Evolutionary conservation across 2,797 vertebrate genomes (phyloP).

Genomic region (Petrocephalus sullivani): DNA sequence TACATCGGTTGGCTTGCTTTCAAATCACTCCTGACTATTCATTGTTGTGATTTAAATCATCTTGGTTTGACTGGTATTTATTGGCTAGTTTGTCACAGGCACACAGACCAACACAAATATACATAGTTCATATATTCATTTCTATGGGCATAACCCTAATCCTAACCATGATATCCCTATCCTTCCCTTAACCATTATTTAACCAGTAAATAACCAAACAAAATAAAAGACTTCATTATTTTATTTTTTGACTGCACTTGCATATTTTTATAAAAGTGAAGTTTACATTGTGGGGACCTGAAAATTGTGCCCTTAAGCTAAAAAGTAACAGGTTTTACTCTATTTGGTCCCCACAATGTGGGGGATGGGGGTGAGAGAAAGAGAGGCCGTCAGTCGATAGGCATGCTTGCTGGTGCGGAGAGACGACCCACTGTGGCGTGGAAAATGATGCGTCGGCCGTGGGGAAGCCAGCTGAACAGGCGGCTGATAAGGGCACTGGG

Average conservation of each 20-base stretch:
- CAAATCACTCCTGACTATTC: not conserved
- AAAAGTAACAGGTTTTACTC: constrained; percentile 46
- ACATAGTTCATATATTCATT: not conserved
- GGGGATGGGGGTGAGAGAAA: constrained; percentile 46
- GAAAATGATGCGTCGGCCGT: not conserved
- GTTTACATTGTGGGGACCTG: not conserved
- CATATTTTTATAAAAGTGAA: not conserved
- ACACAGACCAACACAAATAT: not conserved
- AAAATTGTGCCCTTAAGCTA: constrained; percentile 52
- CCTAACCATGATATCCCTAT: not conserved
- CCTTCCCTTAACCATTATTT: not conserved
- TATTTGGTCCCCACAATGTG: not conserved
- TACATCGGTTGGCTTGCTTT: not conserved
- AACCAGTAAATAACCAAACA: not conserved
- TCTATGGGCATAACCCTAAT: not conserved
- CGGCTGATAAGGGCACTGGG: not conserved
- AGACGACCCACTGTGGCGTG: constrained; percentile 14
- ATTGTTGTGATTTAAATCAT: not conserved
- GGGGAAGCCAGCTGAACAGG: not conserved
- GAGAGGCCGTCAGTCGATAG: constrained; percentile 31
- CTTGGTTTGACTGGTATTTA: not conserved
- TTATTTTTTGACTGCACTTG: not conserved
- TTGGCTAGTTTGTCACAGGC: not conserved
- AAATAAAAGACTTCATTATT: not conserved
- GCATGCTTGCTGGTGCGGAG: constrained; percentile 21